Evolutionary conservation across 2,888 invertebrate species (phyloP), one percentile per base, ranked within the genome.

Genomic region (Polyploca ridens): DNA sequence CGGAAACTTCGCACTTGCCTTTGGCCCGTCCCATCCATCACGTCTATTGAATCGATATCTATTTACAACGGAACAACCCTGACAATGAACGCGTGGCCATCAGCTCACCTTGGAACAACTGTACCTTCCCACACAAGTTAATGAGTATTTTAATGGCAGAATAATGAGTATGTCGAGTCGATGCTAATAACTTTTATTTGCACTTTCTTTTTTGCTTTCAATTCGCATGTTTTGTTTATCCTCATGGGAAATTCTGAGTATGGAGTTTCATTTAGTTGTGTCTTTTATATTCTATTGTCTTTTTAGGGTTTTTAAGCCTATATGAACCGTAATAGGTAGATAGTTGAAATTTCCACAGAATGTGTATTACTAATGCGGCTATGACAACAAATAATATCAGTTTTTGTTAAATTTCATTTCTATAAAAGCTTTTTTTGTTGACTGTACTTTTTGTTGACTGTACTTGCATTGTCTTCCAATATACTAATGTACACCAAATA

Each of bases 161-260:
- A 46, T 46, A n/a, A n/a, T 44, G 44, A 44, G 44, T 14, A 14
- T n/a, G 10, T n/a, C n/a, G 44, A 2, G 46, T 46, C 10, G 7
- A 1, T 46, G 5, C 6, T 44, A 13, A 44, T 3, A 6, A 7
- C 14, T 46, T 6, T n/a, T n/a, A 10, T 10, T n/a, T 46, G 46
- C 6, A n/a, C n/a, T n/a, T 46, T 46, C 7, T n/a, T 46, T 46
- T n/a, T n/a, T n/a, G n/a, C 6, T 46, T n/a, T 5, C n/a, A 46
- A n/a, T 46, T 14, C 46, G n/a, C 46, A n/a, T 46, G 46, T 46
- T 46, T 46, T 41, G 41, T 41, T 46, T 46, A n/a, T 46, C n/a
- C 46, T 46, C 46, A n/a, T 46, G 46, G 46, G 46, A 46, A 46
- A 46, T 46, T 46, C 3, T 38, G 7, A 4, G 44, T 44, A 44